Percentiles rank a stretch among this genome's conserved stretches.
Conservation (phyloP, 2,888 invertebrate species). For the Koerneria pararmatus region DNA sequence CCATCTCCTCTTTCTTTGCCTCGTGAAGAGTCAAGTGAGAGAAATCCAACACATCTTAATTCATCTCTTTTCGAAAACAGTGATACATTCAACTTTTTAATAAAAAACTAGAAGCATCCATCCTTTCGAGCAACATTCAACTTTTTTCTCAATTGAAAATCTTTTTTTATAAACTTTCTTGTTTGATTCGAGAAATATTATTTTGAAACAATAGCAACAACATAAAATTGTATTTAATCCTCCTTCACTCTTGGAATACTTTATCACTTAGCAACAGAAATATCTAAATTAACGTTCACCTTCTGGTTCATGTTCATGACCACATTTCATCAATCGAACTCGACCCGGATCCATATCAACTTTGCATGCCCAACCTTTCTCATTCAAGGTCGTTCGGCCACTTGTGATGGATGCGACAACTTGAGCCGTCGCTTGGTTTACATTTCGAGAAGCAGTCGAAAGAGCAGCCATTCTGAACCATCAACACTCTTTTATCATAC, state of each 20-base stretch:
- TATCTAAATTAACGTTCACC: too few relatives aligned
- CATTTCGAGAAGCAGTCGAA: conserved; percentile 79
- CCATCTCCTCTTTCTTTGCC: conserved; percentile 93
- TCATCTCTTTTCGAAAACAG: not conserved
- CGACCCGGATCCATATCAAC: too few relatives aligned
- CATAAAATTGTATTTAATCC: conserved; percentile 11
- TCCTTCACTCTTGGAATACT: not conserved
- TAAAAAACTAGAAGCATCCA: conserved; percentile 1
- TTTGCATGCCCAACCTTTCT: conserved; percentile 72
- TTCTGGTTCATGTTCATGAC: too few relatives aligned
- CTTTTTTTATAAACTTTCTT: not conserved
- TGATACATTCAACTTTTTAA: not conserved
- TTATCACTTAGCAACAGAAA: conserved; percentile 1
- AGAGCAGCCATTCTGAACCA: conserved; percentile 73
- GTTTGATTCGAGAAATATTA: too few relatives aligned
- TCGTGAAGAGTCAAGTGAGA: conserved; percentile 84
- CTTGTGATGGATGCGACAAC: conserved; percentile 90
- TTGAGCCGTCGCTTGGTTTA: conserved; percentile 83
- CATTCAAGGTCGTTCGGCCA: conserved; percentile 79
- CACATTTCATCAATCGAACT: too few relatives aligned
- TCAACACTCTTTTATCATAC: too few relatives aligned
- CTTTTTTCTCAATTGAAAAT: conserved; percentile 18
- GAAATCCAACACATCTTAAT: conserved; percentile 81
- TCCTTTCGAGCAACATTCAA: conserved; percentile 27
- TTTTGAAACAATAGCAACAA: not conserved